phyloP scores from a whole-genome alignment of 2,113 vertebrate species.

The Lophochroa leadbeateri region DNA sequence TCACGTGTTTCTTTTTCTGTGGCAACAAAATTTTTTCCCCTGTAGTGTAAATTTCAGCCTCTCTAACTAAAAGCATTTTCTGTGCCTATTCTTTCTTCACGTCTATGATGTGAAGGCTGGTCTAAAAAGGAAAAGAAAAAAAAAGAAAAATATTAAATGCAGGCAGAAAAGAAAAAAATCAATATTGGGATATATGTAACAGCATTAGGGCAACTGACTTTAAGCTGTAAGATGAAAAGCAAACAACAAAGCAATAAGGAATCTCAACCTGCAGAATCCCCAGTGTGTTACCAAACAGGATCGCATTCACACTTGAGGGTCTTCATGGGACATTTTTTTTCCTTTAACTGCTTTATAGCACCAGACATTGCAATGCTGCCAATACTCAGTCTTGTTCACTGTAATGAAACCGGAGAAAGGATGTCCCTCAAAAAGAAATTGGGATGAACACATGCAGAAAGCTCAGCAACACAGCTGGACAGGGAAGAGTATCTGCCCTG shows the following conservation, averaged over 20 bases:
- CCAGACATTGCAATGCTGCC: neutral
- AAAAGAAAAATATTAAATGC: neutral
- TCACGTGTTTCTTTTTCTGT: neutral
- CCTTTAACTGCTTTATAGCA: neutral
- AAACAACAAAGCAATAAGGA: slow-evolving; percentile 10
- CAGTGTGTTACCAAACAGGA: neutral
- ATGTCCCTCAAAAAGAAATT: neutral
- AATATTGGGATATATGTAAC: slow-evolving; percentile 44
- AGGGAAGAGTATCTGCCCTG: neutral
- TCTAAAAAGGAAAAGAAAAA: neutral
- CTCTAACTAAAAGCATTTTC: slow-evolving; percentile 29
- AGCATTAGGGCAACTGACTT: slow-evolving; percentile 19
- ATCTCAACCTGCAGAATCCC: neutral
- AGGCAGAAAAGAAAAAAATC: slow-evolving; percentile 37
- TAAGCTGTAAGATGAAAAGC: slow-evolving; percentile 25
- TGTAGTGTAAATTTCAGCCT: slow-evolving; percentile 25
- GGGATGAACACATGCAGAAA: neutral
- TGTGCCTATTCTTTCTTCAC: slow-evolving; percentile 1
- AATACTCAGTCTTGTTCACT: neutral
- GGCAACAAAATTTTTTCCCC: neutral
- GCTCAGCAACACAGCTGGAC: neutral
- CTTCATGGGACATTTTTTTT: neutral
- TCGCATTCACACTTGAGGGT: neutral
- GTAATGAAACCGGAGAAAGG: neutral
- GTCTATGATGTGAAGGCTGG: neutral